Base-by-base conservation (phyloP, 2,888 invertebrate species). In the Vesta saturnalis region DNA sequence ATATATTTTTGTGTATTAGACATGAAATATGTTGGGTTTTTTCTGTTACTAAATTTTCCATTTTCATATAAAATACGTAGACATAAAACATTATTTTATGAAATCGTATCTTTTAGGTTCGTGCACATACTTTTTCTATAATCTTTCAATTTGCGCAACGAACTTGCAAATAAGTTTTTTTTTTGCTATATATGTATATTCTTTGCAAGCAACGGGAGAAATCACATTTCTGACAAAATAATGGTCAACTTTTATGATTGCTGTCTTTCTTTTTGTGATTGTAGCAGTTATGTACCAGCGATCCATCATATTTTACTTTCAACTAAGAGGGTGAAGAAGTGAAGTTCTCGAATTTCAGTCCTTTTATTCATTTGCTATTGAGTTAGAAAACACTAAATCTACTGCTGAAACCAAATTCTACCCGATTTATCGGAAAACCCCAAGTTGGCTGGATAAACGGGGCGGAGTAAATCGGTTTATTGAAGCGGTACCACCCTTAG, bases 381-480 rank as follows among this genome's bases (percentile, higher is more conserved):
- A 57, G 54, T 22, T 54, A 16, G 47, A 57, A 64, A 59, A 56
- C 56, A 64, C 59, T 68, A 68, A 68, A 68, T 68, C 63, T 68
- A 59, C 49, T 60, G 54, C 39, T 58, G 68, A 64, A 68, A 68
- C 63, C 68, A 63, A 68, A 68, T 68, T 68, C 63, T 54, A 60
- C 39, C 49, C 60, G 68, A 64, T 63, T 68, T 68, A 68, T 68
- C 68, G 63, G 60, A 35, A 68, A 63, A 64, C 59, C 68, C 55
- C 54, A 68, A 68, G 63, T 68, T 64, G 64, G 68, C 64, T 64
- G 60, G 64, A 63, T 68, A 68, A 68, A 54, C 56, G 60, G 63
- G 68, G 64, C 68, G 68, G 68, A 60, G 68, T 60, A 64, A 68
- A 68, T 68, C 68, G 68, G 68, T 68, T 68, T 68, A 68, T 68